Base-by-base conservation (phyloP, 2,888 invertebrate species). In the Pachymerium ferrugineum region DNA sequence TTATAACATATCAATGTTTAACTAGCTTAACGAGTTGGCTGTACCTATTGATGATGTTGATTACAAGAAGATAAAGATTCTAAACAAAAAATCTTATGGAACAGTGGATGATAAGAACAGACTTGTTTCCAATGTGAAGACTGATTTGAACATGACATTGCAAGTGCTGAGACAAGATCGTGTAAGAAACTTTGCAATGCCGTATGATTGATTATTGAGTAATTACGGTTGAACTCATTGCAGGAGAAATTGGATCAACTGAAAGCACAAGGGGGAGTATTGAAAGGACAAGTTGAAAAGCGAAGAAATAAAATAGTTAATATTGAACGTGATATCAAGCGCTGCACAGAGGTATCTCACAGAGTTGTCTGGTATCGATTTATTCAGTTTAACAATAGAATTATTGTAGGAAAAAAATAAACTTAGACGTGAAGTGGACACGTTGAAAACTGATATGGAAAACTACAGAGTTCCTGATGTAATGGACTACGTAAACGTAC, bases 11-110 rank as follows among this genome's bases (percentile, higher is more conserved):
- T n/a, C n/a, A n/a, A n/a, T n/a, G n/a, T n/a, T n/a, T n/a, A n/a
- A n/a, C n/a, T n/a, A n/a, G n/a, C n/a, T n/a, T n/a, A n/a, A n/a
- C n/a, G n/a, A 62, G 28, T 25, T 12, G 62, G 62, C 4, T 14
- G 25, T 62, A 28, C 62, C 0, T 62, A 62, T 38, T 33, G 38
- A 54, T 12, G 72, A 54, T n/a, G 30, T 72, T 8, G 33, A 72
- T 54, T 72, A 54, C 54, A 72, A 72, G 19, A 29, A 72, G 47
- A 14, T 72, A 29, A 72, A 72, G n/a, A 72, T 72, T 14, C 47
- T 47, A 33, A 72, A 72, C 28, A 29, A 12, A 10, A 47, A 72
- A 54, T 72, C 10, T 47, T 5, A 25, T 0, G 72, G 47, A 30
- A 72, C 47, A 29, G 16, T 72, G 16, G 72, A 72, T 14, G 72